Base-by-base conservation (phyloP, 2,797 vertebrate species). In the Periophthalmus magnuspinnatus region DNA sequence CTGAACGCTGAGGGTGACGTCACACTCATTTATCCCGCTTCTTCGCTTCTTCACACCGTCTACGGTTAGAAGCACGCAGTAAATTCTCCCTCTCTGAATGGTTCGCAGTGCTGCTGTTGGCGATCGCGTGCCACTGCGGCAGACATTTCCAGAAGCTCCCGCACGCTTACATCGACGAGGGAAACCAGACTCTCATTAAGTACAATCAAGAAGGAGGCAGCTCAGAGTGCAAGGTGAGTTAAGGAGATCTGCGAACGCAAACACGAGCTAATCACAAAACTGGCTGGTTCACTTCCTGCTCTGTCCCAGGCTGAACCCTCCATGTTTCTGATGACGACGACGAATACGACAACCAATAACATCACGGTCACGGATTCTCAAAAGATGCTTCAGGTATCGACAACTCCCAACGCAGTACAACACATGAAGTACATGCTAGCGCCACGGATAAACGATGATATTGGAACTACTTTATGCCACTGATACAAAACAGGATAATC, bases 151-250 rank as follows among this genome's bases (percentile, higher is more conserved):
- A 72, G 5, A 0, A 8, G 2, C 3, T 72, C 0, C 45, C 80
- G 14, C 1, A 2, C 10, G 0, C 71, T 0, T 1, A 2, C 0
- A 4, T 2, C 0, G 86, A 89, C 2, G 90, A 90, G 7, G 93
- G 94, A 47, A 89, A 76, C 70, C 95, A 96, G 89, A 93, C 92
- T 5, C 87, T 97, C 22, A 93, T 95, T 33, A 70, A 19, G 0
- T 96, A 94, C 79, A 96, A 94, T 0, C 81, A 93, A 7, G 95
- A 96, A 78, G 93, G 94, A 71, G 89, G 87, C 5, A 82, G 75
- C 2, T 45, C 76, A 0, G 52, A 76, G 6, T 83, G 64, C 78
- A 88, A 79, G 88, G 91, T 91, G 56, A n/a, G 81, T 69, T 47
- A 45, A 7, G 52, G 7, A 65, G n/a, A 6, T 19, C 2, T 13